A percentile compares a stretch with the other conserved stretches of the same genome.
These are phyloP conservation scores for Rhodinocichla rosea DNA, from an alignment of 2,113 vertebrate genomes.

Conservation along the genomic window DNA sequence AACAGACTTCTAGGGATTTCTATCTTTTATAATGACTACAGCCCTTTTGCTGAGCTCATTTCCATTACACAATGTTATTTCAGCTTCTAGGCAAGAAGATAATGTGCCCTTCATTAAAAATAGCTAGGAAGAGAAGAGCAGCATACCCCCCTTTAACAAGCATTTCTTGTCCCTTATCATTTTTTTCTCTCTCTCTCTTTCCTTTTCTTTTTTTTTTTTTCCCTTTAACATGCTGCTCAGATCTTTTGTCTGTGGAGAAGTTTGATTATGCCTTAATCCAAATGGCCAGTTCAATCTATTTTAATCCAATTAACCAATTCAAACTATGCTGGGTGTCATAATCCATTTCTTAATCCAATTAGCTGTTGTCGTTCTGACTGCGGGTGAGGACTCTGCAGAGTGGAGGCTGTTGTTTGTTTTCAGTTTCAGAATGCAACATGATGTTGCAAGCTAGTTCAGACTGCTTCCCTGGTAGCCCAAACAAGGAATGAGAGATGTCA, in stretches of 20 bases:
- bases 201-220: neutral
- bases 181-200: neutral
- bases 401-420: neutral
- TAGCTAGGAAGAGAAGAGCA: neutral
- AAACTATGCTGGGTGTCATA: slow-evolving; percentile 62
- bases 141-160: neutral
- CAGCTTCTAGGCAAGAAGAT: slow-evolving; percentile 52
- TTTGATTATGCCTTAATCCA: slow-evolving; percentile 71
- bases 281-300: slow-evolving; percentile 61
- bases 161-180: slow-evolving; percentile 59
- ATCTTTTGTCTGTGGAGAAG: slow-evolving; percentile 56
- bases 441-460: neutral
- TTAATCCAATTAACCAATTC: slow-evolving; percentile 59
- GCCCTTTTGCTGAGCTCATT: slow-evolving; percentile 42
- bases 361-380: slow-evolving; percentile 31
- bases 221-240: neutral
- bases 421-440: neutral
- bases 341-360: slow-evolving; percentile 73
- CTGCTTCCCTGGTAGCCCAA: neutral
- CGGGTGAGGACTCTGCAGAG: neutral
- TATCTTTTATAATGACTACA: slow-evolving; percentile 46
- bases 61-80: slow-evolving; percentile 58
- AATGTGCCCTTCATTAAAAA: slow-evolving; percentile 49
- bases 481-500: neutral
- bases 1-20: slow-evolving; percentile 47